A percentile compares a stretch with the other conserved stretches of the same genome.
These are phyloP conservation scores for Premnoplex brunnescens DNA, from an alignment of 2,797 vertebrate species.

Conservation along the genomic window DNA sequence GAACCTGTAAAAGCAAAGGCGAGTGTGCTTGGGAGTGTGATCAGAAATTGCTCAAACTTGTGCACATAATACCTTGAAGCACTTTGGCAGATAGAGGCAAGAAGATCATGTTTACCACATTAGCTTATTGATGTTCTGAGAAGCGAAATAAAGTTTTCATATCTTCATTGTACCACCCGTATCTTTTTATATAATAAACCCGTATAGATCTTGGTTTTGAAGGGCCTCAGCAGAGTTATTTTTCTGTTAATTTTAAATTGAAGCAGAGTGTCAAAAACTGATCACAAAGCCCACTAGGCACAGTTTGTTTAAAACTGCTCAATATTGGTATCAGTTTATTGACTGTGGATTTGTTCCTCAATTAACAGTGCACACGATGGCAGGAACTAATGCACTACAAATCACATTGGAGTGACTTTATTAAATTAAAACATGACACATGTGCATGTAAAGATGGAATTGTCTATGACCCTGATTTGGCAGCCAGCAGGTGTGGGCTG, in stretches of 20 bases:
- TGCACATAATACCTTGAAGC: not conserved
- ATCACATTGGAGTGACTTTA: not conserved
- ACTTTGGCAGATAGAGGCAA: not conserved
- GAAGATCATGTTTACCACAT: not conserved
- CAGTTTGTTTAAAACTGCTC: conserved; percentile 24
- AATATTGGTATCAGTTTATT: not conserved
- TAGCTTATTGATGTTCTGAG: not conserved
- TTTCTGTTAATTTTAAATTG: conserved; percentile 39
- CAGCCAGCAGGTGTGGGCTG: not conserved
- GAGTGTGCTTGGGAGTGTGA: not conserved
- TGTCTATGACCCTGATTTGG: not conserved
- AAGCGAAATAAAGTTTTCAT: conserved; percentile 22
- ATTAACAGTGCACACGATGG: not conserved
- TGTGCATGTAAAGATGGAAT: not conserved
- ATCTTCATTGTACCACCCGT: conserved; percentile 45
- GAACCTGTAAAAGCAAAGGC: not conserved
- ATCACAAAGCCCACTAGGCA: not conserved
- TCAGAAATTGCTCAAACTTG: not conserved
- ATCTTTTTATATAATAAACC: conserved; percentile 37
- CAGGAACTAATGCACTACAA: not conserved
- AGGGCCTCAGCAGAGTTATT: not conserved
- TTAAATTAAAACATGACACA: conserved; percentile 3
- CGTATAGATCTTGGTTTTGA: conserved; percentile 16
- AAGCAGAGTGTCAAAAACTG: not conserved
- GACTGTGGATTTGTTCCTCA: conserved; percentile 31